Evolutionary conservation across 1,140 invertebrate genomes (phyloP), one percentile per base, ranked within the genome.

Genomic region (Bicyclus anynana): DNA sequence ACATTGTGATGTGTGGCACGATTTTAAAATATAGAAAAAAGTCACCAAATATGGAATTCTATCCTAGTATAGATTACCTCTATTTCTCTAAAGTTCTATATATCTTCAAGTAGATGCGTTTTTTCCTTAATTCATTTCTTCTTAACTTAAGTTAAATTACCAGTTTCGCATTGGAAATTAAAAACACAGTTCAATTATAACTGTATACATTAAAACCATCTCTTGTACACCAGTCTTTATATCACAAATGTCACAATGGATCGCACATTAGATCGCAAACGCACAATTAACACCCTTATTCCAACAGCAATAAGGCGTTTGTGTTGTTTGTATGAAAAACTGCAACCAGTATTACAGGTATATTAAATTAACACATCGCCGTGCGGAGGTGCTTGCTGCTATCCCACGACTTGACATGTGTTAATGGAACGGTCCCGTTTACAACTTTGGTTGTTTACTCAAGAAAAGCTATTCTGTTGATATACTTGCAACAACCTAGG

Each of bases 361-460:
- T 53, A 71, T 67, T 71, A 59, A 74, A 74, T 74, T 71, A 74
- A 64, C 71, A 74, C 65, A 48, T 58, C 40, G 17, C 53, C 51
- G 53, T 35, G 17, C 33, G 46, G 47, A 51, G 27, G 51, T 33
- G 13, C 23, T 49, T 38, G 59, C 52, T 44, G 51, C 58, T 48
- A 67, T 55, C 37, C 37, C 13, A 40, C 37, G 37, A 56, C 48
- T 21, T 60, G 33, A 27, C 46, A 52, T 56, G 53, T 60, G 53
- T 38, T 52, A 62, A 56, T 62, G 29, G 33, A 18, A 44, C 23
- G 37, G 20, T 21, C 47, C 46, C 35, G 54, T 26, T 33, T 10
- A 33, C 27, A 29, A 33, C 29, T 33, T 33, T 12, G 29, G 29
- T n/a, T n/a, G 2, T 33, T 33, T 33, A 33, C 3, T 12, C 10